phyloP scores from a whole-genome alignment of 2,113 vertebrate genomes.

The Atherinomorus stipes region DNA sequence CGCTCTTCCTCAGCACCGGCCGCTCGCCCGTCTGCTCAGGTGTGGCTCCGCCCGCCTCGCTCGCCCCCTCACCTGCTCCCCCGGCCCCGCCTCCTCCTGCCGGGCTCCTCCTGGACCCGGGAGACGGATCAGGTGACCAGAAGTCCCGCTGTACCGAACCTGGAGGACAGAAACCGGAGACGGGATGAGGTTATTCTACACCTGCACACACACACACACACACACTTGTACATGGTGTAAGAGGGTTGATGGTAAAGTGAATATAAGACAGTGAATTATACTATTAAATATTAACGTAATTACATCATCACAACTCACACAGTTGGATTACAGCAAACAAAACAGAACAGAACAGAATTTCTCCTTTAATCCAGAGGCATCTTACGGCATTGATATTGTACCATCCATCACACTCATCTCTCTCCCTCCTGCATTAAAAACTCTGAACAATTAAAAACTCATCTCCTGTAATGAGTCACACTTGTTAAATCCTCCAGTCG shows the following conservation, averaged over 20 bases:
- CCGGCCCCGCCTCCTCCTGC: conserved; percentile 10
- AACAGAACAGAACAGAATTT: too few relatives aligned
- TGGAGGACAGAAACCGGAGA: conserved; percentile 88
- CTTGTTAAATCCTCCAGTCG: too few relatives aligned
- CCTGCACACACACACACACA: conserved; percentile 11
- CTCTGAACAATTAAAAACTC: too few relatives aligned
- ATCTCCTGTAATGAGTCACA: too few relatives aligned
- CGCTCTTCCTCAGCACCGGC: conserved; percentile 83
- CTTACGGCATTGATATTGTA: too few relatives aligned
- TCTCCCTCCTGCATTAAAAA: too few relatives aligned
- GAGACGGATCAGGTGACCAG: conserved; percentile 81
- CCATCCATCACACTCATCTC: too few relatives aligned
- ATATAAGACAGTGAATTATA: too few relatives aligned
- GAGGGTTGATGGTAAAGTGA: not conserved
- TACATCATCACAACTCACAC: too few relatives aligned
- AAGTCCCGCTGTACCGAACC: conserved; percentile 83
- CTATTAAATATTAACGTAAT: too few relatives aligned
- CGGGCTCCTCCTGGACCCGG: conserved; percentile 23
- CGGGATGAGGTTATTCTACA: conserved; percentile 85
- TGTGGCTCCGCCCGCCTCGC: not conserved
- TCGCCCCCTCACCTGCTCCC: conserved; percentile 27
- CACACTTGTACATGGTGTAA: not conserved
- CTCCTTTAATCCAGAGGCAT: too few relatives aligned
- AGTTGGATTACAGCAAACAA: too few relatives aligned
- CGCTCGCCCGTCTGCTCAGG: conserved; percentile 66